Conservation (phyloP, 2,888 invertebrate genomes). For the Deilephila elpenor region DNA sequence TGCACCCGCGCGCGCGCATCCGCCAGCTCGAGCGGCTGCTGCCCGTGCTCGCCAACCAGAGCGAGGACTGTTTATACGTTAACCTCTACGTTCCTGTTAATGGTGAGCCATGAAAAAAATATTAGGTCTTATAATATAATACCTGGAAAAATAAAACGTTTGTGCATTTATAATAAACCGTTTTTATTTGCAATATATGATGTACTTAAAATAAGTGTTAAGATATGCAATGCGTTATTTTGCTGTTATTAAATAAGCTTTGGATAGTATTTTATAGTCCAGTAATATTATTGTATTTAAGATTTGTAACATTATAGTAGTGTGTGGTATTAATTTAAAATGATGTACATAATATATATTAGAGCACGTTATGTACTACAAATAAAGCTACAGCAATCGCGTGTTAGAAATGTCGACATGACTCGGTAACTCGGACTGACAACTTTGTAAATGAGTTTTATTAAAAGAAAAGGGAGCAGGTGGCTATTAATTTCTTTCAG, state of each 20-base stretch:
- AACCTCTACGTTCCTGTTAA: slow-evolving; percentile 97
- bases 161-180: too few relatives aligned
- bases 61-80: slow-evolving; percentile 98
- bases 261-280: too few relatives aligned
- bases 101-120: slow-evolving; percentile 52
- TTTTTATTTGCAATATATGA: too few relatives aligned
- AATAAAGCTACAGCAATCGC: neutral
- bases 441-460: slow-evolving; percentile 30
- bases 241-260: too few relatives aligned
- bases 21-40: slow-evolving; percentile 93
- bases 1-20: slow-evolving; percentile 93
- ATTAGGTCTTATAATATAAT: neutral
- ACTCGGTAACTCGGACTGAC: slow-evolving; percentile 30
- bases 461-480: slow-evolving; percentile 10
- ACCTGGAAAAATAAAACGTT: too few relatives aligned
- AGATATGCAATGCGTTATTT: too few relatives aligned
- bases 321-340: too few relatives aligned
- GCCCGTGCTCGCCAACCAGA: slow-evolving; percentile 94
- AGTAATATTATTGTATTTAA: too few relatives aligned
- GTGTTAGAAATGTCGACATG: neutral
- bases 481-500: slow-evolving; percentile 22
- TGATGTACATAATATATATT: too few relatives aligned
- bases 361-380: too few relatives aligned
- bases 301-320: too few relatives aligned
- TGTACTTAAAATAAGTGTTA: too few relatives aligned